Percentiles rank a stretch among this genome's conserved stretches.
Conservation (phyloP, 2,888 invertebrate genomes). For the Heliconius cydno region DNA sequence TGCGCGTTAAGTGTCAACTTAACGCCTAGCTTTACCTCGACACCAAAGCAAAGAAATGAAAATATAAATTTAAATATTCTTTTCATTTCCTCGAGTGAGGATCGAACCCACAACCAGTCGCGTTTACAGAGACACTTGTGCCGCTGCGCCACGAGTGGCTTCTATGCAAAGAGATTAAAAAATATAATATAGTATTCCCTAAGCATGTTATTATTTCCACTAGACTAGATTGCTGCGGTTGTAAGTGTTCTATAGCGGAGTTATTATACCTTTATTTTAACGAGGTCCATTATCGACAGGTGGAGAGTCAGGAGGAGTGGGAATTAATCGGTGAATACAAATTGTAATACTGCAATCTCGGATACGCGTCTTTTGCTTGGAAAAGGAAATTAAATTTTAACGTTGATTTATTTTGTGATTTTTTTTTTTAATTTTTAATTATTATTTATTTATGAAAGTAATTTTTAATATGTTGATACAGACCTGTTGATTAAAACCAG, state of each 20-base stretch:
- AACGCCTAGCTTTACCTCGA: too few species aligned
- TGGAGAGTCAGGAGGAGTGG: slow-evolving; percentile 46
- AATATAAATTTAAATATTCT: too few species aligned
- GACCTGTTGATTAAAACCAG: too few species aligned
- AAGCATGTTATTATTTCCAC: slow-evolving; percentile 14
- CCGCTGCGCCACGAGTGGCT: too few species aligned
- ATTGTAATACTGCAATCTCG: slow-evolving; percentile 52
- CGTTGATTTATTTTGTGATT: slow-evolving; percentile 29
- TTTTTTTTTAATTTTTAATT: background rate
- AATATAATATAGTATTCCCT: slow-evolving; percentile 21
- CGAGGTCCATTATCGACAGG: slow-evolving; percentile 43
- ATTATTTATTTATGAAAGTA: background rate
- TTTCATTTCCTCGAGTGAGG: too few species aligned
- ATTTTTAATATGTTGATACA: too few species aligned
- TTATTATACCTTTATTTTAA: slow-evolving; percentile 47
- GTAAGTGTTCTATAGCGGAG: slow-evolving; percentile 12
- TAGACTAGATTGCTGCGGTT: slow-evolving; percentile 16
- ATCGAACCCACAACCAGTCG: too few species aligned
- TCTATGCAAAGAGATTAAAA: background rate
- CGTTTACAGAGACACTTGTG: too few species aligned
- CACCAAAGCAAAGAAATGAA: too few species aligned
- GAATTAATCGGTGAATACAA: slow-evolving; percentile 50
- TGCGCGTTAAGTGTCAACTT: too few species aligned
- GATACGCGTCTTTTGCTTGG: slow-evolving; percentile 43
- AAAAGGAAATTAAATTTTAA: slow-evolving; percentile 49